Percentiles rank a stretch among this genome's conserved stretches.
Conservation (phyloP, 2,888 invertebrate genomes). For the Ichneumoninae sp. region DNA sequence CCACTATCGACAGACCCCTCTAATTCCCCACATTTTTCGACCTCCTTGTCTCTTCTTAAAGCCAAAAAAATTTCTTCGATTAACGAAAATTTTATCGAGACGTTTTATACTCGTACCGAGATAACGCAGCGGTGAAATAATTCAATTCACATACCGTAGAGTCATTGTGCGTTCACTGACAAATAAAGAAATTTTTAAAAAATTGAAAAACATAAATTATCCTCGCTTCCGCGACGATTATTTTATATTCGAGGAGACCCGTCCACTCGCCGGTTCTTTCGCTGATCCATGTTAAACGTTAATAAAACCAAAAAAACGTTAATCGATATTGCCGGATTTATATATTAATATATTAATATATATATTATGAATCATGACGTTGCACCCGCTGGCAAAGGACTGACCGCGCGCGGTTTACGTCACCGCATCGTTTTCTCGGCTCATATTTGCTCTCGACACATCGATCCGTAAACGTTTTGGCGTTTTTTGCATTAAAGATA, state of each 20-base stretch:
- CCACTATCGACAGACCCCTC: conserved; percentile 70
- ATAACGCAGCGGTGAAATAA: conserved; percentile 29
- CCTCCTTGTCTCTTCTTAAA: conserved; percentile 32
- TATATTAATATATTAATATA: conserved; percentile 35
- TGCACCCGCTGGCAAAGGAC: conserved; percentile 17
- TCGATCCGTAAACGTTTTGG: conserved; percentile 44
- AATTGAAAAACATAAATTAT: conserved; percentile 1
- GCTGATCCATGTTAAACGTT: conserved; percentile 6
- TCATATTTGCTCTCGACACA: conserved; percentile 33
- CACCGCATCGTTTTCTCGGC: conserved; percentile 45
- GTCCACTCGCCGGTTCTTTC: conserved; percentile 30
- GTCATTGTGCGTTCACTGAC: background rate
- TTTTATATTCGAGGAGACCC: conserved; percentile 14
- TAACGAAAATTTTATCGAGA: conserved; percentile 34
- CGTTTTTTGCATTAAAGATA: conserved; percentile 34
- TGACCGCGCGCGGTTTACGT: conserved; percentile 1
- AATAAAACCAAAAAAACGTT: conserved; percentile 15
- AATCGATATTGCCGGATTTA: conserved; percentile 28
- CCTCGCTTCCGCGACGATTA: conserved; percentile 13
- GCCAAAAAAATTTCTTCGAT: conserved; percentile 46
- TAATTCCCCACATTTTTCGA: conserved; percentile 39
- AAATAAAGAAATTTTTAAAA: background rate
- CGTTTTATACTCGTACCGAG: conserved; percentile 40
- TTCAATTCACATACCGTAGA: background rate
- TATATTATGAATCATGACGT: conserved; percentile 27